Conservation (phyloP, 2,113 vertebrate genomes). For the Centropus unirufus region DNA sequence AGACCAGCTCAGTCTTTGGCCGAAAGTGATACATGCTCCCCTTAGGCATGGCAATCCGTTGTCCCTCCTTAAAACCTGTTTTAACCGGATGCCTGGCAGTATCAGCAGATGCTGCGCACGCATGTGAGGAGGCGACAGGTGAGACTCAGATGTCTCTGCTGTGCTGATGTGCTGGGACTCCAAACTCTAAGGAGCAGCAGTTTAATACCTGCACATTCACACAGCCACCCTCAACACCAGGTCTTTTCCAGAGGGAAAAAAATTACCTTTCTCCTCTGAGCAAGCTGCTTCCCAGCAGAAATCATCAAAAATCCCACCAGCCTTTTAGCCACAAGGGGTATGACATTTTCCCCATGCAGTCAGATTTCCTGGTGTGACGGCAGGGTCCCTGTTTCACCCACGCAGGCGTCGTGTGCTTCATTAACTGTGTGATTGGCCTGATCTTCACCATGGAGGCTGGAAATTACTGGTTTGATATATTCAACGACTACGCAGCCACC, state of each 20-base stretch:
- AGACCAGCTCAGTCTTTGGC: neutral
- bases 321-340: neutral
- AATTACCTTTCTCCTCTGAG: neutral
- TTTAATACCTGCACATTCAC: neutral
- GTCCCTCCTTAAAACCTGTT: neutral
- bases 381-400: neutral
- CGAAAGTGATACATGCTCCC: accelerated
- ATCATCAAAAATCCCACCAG: neutral
- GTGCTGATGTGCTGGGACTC: neutral
- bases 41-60: neutral
- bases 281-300: neutral
- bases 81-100: neutral
- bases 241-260: neutral
- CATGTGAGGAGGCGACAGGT: accelerated
- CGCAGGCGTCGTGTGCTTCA: conserved; percentile 84
- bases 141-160: neutral
- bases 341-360: accelerated
- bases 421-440: conserved; percentile 83
- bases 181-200: neutral
- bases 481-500: conserved; percentile 90
- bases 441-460: conserved; percentile 89
- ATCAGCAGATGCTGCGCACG: too few species aligned
- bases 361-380: neutral
- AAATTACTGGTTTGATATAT: conserved; percentile 95
- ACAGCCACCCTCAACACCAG: too few species aligned